These are phyloP conservation scores for Hirtodrosophila alboralis DNA, from an alignment of 2,888 invertebrate species.

Conservation along the genomic window DNA sequence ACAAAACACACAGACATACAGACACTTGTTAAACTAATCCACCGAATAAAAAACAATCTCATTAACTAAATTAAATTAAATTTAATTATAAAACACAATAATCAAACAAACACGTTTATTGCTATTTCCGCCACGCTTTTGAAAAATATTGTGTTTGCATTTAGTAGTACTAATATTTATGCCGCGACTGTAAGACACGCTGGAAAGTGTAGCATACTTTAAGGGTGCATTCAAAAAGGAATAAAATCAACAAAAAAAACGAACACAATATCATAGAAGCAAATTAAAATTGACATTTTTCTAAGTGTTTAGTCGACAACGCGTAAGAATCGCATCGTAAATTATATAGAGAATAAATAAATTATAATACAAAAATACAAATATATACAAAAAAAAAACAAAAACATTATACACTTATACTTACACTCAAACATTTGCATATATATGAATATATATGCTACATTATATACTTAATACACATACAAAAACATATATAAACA, in stretches of 20 bases:
- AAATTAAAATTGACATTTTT: constrained; percentile 70
- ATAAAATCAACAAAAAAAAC: constrained; percentile 17
- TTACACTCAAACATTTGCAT: constrained; percentile 30
- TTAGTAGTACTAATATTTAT: constrained; percentile 53
- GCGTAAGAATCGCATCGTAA: constrained; percentile 44
- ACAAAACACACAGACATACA: constrained; percentile 29
- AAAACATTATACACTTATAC: constrained; percentile 45
- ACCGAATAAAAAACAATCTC: constrained; percentile 78
- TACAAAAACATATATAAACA: constrained; percentile 27
- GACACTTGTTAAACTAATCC: constrained; percentile 79
- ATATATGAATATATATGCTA: constrained; percentile 31
- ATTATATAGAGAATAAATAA: constrained; percentile 46
- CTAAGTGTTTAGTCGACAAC: constrained; percentile 74
- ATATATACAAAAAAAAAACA: constrained; percentile 29
- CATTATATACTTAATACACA: constrained; percentile 45
- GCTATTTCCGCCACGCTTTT: constrained; percentile 65
- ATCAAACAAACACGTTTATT: constrained; percentile 25
- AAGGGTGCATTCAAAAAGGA: constrained; percentile 31
- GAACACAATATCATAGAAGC: constrained; percentile 52
- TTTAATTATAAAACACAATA: constrained; percentile 44
- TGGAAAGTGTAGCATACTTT: constrained; percentile 52
- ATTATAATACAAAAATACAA: constrained; percentile 28
- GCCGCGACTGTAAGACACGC: constrained; percentile 65
- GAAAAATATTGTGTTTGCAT: constrained; percentile 38
- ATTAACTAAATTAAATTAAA: constrained; percentile 71